phyloP scores from a whole-genome alignment of 2,888 invertebrate genomes.

The Spodoptera exigua region DNA sequence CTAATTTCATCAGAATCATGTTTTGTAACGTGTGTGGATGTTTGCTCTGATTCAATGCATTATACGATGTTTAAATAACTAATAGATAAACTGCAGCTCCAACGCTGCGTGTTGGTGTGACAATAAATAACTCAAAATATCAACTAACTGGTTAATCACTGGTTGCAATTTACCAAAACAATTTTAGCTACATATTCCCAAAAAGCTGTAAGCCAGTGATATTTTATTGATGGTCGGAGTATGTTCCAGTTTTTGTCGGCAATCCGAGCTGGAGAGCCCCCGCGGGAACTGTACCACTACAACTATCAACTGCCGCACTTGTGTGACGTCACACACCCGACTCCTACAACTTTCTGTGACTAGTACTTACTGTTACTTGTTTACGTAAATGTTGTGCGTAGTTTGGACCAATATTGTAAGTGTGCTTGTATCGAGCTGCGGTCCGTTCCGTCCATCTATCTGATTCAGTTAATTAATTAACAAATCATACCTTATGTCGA shows the following conservation, averaged over 20 bases:
- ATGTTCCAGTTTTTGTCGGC: constrained; percentile 48
- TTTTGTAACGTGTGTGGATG: neutral
- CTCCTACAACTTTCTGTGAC: constrained; percentile 36
- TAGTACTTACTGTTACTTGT: constrained; percentile 37
- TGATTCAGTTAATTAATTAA: constrained; percentile 15
- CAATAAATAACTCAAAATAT: no score
- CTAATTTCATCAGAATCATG: neutral
- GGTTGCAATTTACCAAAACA: constrained; percentile 10
- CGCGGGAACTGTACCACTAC: constrained; percentile 52
- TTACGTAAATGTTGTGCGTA: constrained; percentile 39
- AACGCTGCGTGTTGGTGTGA: no score
- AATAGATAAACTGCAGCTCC: neutral
- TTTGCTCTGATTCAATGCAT: neutral
- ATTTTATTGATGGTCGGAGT: constrained; percentile 58
- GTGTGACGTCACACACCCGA: constrained; percentile 52
- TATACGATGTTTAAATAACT: neutral
- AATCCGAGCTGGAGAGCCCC: constrained; percentile 50
- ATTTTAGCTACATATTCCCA: constrained; percentile 1
- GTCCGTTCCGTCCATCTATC: constrained; percentile 28
- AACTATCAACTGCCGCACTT: constrained; percentile 61
- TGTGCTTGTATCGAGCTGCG: neutral
- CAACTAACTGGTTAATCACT: no score
- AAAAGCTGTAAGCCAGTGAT: constrained; percentile 47
- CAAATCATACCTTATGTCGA: no score
- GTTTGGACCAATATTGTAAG: constrained; percentile 18